Percentiles rank a stretch among this genome's conserved stretches.
These are phyloP conservation scores for Hyperopisus bebe DNA, from an alignment of 2,113 vertebrate species.

Conservation along the genomic window DNA sequence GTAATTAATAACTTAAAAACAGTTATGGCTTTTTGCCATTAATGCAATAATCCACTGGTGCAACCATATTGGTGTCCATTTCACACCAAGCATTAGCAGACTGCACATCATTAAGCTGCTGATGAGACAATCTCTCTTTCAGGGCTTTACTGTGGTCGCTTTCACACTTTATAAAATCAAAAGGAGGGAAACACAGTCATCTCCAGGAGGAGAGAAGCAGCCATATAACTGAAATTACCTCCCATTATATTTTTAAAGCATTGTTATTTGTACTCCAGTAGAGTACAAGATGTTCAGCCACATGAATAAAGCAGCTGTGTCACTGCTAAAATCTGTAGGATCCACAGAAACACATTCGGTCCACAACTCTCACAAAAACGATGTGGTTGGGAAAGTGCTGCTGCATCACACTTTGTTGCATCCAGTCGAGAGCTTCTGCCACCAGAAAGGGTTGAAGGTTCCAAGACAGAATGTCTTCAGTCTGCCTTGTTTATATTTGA, in stretches of 20 bases:
- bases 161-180: not conserved
- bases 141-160: not conserved
- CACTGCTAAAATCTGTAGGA: not conserved
- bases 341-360: not conserved
- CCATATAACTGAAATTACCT: not conserved
- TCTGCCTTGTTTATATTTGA: not conserved
- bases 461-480: not conserved
- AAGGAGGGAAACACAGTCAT: not conserved
- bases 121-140: not conserved
- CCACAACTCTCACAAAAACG: not conserved
- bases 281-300: not conserved
- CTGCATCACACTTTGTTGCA: not conserved
- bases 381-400: not conserved
- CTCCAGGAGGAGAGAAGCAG: not conserved
- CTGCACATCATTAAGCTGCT: not conserved
- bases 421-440: not conserved
- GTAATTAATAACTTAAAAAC: not conserved
- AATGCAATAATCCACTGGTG: not conserved
- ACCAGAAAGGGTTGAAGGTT: not conserved
- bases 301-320: not conserved
- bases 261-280: not conserved
- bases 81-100: conserved; percentile 12
- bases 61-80: conserved; percentile 1
- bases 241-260: not conserved
- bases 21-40: not conserved